These are phyloP conservation scores for Falco concolor DNA, from an alignment of 2,797 vertebrate species.

Conservation along the genomic window DNA sequence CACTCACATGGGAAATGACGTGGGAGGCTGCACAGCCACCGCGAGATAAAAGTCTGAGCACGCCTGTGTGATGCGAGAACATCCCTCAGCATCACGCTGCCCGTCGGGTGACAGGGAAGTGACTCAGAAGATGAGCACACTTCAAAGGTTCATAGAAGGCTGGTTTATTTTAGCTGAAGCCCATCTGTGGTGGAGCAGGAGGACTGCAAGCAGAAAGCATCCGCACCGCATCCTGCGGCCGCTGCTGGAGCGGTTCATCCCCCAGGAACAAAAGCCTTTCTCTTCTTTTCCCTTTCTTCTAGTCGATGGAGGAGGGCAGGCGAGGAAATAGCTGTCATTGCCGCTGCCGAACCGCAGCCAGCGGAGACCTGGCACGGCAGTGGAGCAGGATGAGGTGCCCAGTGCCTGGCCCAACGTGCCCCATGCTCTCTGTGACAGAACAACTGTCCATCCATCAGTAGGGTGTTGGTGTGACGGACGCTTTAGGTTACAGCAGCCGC, in stretches of 20 bases:
- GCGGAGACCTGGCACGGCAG: not conserved
- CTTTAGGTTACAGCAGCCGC: not conserved
- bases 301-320: not conserved
- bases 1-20: fast-evolving
- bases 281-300: not conserved
- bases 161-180: slow-evolving; percentile 12
- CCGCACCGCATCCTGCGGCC: not conserved
- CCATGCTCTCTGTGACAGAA: fast-evolving
- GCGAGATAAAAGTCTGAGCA: not conserved
- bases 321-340: not conserved
- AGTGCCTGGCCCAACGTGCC: fast-evolving
- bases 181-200: not conserved
- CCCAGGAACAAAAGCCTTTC: not conserved
- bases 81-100: not conserved
- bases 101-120: not conserved
- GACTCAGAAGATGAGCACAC: not conserved
- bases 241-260: not conserved
- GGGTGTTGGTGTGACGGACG: not conserved
- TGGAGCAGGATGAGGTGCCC: not conserved
- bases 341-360: not conserved
- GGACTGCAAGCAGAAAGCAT: not conserved
- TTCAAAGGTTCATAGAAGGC: not conserved
- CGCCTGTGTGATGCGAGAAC: not conserved
- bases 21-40: not conserved
- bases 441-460: not conserved